Percentiles rank a stretch among this genome's conserved stretches.
These are phyloP conservation scores for Falcunculus frontatus DNA, from an alignment of 2,113 vertebrate genomes.

Conservation along the genomic window DNA sequence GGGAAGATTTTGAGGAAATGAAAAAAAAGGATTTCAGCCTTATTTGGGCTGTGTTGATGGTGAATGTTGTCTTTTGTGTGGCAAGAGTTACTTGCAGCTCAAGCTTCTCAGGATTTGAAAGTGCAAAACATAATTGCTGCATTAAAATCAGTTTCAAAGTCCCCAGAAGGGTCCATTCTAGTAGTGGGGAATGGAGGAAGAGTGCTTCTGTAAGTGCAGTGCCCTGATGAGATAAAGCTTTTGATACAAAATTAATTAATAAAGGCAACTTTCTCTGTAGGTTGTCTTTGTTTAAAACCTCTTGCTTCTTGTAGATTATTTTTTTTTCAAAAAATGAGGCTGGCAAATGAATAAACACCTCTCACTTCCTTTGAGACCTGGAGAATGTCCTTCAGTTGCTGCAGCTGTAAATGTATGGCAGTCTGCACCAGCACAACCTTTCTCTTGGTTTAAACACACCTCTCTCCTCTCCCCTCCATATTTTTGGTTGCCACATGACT, in stretches of 20 bases:
- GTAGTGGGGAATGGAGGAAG: background rate
- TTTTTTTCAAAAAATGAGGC: background rate
- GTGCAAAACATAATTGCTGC: background rate
- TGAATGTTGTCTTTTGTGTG: background rate
- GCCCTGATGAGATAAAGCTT: background rate
- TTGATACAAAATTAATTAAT: background rate
- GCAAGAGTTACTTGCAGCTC: background rate
- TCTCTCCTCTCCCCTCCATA: background rate
- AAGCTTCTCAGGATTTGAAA: background rate
- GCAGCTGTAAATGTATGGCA: background rate
- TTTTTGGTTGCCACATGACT: background rate
- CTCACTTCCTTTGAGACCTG: background rate
- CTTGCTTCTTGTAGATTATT: background rate
- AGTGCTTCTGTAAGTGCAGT: background rate
- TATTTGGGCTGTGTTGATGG: background rate
- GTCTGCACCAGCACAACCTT: background rate
- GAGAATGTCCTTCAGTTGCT: background rate
- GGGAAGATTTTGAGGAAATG: background rate
- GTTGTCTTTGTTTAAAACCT: background rate
- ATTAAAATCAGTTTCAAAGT: background rate
- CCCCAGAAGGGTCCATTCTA: background rate
- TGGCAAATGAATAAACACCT: background rate
- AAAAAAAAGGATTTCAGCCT: background rate
- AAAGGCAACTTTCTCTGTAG: background rate
- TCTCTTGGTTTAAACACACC: background rate